phyloP scores from a whole-genome alignment of 1,140 invertebrate genomes.

The Atta cephalotes region DNA sequence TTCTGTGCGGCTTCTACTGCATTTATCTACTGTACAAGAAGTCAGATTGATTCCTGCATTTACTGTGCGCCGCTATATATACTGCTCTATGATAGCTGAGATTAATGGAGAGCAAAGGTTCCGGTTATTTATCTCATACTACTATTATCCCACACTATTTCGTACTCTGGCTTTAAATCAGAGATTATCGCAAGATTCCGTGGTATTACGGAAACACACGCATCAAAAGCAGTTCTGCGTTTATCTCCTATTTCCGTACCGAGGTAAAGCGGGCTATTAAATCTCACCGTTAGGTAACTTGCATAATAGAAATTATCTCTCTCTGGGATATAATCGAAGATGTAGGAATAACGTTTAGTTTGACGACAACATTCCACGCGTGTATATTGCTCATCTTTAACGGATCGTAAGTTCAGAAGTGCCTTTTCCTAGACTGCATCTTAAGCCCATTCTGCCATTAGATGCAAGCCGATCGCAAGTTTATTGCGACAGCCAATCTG shows the following conservation, averaged over 20 bases:
- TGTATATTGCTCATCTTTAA: background rate
- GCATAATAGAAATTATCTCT: conserved; percentile 1
- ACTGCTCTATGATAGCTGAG: conserved; percentile 40
- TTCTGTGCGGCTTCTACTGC: background rate
- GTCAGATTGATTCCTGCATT: conserved; percentile 43
- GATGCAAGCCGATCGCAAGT: no score
- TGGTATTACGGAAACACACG: conserved; percentile 41
- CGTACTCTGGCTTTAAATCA: background rate
- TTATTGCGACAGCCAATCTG: no score
- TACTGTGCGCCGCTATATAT: conserved; percentile 10
- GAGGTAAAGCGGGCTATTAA: background rate
- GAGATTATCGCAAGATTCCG: conserved; percentile 46
- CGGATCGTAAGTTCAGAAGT: no score
- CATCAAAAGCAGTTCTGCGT: conserved; percentile 1
- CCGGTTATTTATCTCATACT: conserved; percentile 32
- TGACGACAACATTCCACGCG: background rate
- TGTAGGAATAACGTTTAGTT: background rate
- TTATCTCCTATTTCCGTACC: conserved; percentile 22
- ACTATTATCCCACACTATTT: background rate
- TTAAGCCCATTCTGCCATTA: no score
- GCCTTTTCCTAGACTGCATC: background rate
- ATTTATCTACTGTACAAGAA: conserved; percentile 26
- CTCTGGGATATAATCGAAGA: background rate
- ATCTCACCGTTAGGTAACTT: background rate
- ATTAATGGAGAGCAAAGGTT: conserved; percentile 47